Conservation (phyloP, 2,888 invertebrate species). For the Drosophila mercatorum region DNA sequence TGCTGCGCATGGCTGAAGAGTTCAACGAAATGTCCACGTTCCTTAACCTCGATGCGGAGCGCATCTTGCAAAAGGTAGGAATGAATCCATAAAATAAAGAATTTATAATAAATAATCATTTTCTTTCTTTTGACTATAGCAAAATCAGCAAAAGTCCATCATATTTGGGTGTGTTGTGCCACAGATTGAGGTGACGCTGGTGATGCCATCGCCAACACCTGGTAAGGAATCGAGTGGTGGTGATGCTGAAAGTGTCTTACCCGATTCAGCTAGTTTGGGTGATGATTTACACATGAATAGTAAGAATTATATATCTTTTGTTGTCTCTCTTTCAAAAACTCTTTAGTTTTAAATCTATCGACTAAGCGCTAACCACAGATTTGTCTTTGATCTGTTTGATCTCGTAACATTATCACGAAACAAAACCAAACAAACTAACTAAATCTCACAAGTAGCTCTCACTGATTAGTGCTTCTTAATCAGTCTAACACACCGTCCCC, state of each 20-base stretch:
- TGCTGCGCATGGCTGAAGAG: conserved; percentile 92
- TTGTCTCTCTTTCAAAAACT: conserved; percentile 71
- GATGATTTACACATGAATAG: conserved; percentile 89
- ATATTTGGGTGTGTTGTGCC: conserved; percentile 92
- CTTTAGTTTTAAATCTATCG: conserved; percentile 63
- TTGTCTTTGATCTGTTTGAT: conserved; percentile 22
- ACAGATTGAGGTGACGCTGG: conserved; percentile 94
- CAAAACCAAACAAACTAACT: conserved; percentile 14
- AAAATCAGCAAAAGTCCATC: conserved; percentile 85
- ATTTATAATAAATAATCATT: not conserved
- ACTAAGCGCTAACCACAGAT: conserved; percentile 40
- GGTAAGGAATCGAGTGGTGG: conserved; percentile 94
- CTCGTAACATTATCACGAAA: conserved; percentile 4
- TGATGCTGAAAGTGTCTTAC: conserved; percentile 93
- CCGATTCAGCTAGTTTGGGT: conserved; percentile 93
- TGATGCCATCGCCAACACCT: conserved; percentile 93
- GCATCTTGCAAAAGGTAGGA: conserved; percentile 87
- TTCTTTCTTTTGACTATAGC: conserved; percentile 54
- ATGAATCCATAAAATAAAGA: too few species aligned
- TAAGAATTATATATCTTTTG: conserved; percentile 83
- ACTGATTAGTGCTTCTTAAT: conserved; percentile 40
- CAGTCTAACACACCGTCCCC: conserved; percentile 19
- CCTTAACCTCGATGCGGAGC: conserved; percentile 90
- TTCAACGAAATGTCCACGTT: conserved; percentile 92
- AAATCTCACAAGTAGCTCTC: conserved; percentile 54